Base-by-base conservation (phyloP, 2,888 invertebrate species). In the Tachystola acroxantha region DNA sequence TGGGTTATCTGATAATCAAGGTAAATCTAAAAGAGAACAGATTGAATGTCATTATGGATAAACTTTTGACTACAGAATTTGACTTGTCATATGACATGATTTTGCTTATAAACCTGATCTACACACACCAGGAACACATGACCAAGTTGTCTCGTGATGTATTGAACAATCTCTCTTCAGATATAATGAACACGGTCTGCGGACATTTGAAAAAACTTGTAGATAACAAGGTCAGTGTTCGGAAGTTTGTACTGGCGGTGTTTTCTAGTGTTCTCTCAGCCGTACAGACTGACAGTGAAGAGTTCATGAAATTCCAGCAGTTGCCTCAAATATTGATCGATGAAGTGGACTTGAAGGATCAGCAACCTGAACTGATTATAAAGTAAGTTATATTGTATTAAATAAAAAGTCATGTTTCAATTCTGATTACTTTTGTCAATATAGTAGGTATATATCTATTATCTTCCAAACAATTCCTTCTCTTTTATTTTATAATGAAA, bases 1-100 rank as follows among this genome's bases (percentile, higher is more conserved):
- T 92, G 0, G 92, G 92, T 0, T 92, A 92, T 58, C 63, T 96
- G 9, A 80, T 92, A 0, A 85, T 89, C 0, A 93, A 92, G 75
- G 85, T 90, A 0, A 88, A 80, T 31, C 62, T 96, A 1, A 85
- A 93, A 43, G 78, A 88, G 38, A 88, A 87, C 9, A 73, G 95
- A 0, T 63, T 94, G 1, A 78, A 89, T 22, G 91, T 91, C 40
- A 80, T 96, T 31, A 79, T 90, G 9, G 74, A 74, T 1, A 78
- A 69, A 45, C 46, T 88, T 0, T 45, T 84, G 3, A 72, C 70
- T 6, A 70, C 77, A 0, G 76, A 75, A 40, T 71, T 75, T 66
- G 71, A 77, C 36, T 40, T 86, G 33, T 65, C 76, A 1, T 80
- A 84, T 43, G 93, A 95, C 59, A 89, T 91, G 0, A 73, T 91